Conservation (phyloP, 2,797 vertebrate genomes). For the Xiphorhynchus erythropygius region DNA sequence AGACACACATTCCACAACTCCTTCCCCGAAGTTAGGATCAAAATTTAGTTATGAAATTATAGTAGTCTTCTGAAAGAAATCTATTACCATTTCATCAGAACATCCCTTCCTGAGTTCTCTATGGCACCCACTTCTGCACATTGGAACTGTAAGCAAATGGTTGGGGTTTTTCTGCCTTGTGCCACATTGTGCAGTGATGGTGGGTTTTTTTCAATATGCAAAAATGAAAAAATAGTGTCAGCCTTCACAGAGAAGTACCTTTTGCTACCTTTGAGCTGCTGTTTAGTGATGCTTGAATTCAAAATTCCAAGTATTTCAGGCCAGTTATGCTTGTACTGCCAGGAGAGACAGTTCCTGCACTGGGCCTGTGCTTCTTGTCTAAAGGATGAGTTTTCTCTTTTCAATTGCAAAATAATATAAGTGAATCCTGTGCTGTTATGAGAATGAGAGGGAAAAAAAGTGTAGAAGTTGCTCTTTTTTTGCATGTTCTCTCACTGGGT, state of each 20-base stretch:
- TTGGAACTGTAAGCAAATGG: neutral
- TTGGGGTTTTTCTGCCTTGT: neutral
- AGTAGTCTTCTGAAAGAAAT: neutral
- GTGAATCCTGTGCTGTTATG: neutral
- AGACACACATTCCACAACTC: neutral
- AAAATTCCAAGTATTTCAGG: neutral
- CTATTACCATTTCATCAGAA: neutral
- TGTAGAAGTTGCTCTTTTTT: neutral
- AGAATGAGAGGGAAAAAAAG: neutral
- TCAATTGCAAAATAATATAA: neutral
- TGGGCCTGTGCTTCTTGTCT: neutral
- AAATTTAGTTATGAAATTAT: neutral
- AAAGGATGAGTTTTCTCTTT: neutral
- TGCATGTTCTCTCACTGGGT: neutral
- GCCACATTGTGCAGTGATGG: neutral
- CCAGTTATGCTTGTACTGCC: neutral
- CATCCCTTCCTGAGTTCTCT: neutral
- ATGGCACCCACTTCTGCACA: neutral
- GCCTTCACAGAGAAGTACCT: neutral
- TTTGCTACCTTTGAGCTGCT: neutral
- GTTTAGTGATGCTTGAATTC: neutral
- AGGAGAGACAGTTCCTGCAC: neutral
- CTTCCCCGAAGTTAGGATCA: neutral
- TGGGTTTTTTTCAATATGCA: neutral
- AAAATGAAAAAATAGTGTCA: neutral